Conservation (phyloP, 1,140 invertebrate genomes). For the Asobara japonica region DNA sequence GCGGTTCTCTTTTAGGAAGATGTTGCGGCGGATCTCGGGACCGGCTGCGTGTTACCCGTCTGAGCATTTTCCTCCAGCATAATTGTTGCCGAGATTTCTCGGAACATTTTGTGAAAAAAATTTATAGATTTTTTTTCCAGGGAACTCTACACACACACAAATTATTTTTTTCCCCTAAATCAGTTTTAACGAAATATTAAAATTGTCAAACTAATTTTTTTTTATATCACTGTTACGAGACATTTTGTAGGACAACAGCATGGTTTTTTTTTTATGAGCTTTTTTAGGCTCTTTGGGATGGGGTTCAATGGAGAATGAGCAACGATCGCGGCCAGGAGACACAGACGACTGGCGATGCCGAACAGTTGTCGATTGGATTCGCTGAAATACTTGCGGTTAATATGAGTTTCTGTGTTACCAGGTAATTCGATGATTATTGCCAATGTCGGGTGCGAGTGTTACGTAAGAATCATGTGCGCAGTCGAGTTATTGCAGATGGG, state of each 20-base stretch:
- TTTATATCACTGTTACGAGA: no score
- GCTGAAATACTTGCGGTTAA: neutral
- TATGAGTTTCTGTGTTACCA: slow-evolving; percentile 12
- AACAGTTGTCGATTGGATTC: slow-evolving; percentile 22
- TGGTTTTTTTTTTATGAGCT: neutral
- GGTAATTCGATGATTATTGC: slow-evolving; percentile 59
- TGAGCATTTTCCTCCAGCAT: no score
- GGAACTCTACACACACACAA: no score
- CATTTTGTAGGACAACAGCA: no score
- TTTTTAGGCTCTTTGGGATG: neutral
- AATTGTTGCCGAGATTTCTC: neutral
- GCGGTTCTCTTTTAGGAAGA: neutral
- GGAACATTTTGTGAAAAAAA: no score
- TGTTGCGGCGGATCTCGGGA: neutral
- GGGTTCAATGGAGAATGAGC: neutral
- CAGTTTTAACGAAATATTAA: no score
- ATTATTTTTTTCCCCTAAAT: no score
- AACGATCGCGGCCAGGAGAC: neutral
- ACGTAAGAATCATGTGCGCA: slow-evolving; percentile 27
- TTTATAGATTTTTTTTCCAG: no score
- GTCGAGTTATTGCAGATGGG: neutral
- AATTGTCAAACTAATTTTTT: no score
- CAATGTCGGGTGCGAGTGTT: slow-evolving; percentile 47
- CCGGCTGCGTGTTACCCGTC: neutral
- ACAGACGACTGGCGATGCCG: slow-evolving; percentile 2